These are phyloP conservation scores for Aricia agestis DNA, from an alignment of 1,140 invertebrate species.

Conservation along the genomic window DNA sequence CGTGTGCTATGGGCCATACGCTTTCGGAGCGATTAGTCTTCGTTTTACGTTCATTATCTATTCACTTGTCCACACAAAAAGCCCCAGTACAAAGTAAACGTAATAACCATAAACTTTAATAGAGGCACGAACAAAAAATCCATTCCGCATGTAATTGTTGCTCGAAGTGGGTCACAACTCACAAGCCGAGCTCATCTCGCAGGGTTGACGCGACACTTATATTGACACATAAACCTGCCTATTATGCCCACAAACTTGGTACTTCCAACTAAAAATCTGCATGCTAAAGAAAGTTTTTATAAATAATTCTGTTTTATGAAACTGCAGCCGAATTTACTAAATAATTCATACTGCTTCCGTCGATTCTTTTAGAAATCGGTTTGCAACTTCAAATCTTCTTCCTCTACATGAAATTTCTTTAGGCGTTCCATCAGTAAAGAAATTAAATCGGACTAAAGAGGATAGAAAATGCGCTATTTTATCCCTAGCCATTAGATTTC, in stretches of 20 bases:
- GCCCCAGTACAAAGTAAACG: background rate
- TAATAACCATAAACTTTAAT: constrained; percentile 7
- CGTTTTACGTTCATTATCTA: background rate
- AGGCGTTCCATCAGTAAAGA: too few species aligned
- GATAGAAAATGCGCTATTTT: too few species aligned
- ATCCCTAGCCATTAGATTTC: too few species aligned
- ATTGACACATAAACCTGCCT: background rate
- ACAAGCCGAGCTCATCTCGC: background rate
- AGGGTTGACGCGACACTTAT: background rate
- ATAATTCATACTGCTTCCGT: too few species aligned
- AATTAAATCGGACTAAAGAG: too few species aligned
- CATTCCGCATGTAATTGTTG: constrained; percentile 1
- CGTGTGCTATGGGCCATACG: too few species aligned
- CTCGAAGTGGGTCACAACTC: background rate
- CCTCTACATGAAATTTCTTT: too few species aligned
- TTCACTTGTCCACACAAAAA: background rate
- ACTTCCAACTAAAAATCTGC: background rate
- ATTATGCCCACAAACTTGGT: background rate
- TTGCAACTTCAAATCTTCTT: too few species aligned
- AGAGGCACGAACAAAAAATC: constrained; percentile 6
- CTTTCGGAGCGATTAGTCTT: background rate
- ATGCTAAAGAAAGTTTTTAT: background rate
- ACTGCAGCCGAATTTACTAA: too few species aligned
- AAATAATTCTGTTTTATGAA: too few species aligned
- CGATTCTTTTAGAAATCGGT: too few species aligned